Evolutionary conservation across 2,888 invertebrate species (phyloP), one percentile per base, ranked within the genome.

Genomic region (Chrysolina oricalcia): DNA sequence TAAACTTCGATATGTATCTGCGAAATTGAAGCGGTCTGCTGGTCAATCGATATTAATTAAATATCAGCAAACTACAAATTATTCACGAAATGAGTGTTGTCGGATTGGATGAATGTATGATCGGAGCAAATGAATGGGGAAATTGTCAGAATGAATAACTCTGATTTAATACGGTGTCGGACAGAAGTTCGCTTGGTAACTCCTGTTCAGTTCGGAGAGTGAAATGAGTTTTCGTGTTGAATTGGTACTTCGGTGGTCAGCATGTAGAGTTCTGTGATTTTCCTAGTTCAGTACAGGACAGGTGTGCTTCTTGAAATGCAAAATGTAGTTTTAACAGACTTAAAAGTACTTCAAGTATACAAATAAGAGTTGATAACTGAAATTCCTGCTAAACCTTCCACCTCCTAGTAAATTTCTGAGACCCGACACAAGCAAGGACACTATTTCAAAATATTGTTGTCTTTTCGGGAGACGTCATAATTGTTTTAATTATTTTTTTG

Each of bases 1-100:
- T 56, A n/a, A 65, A 65, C 64, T 71, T 71, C 41, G 66, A 70
- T 68, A 68, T 65, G 73, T 65, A 74, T 70, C 70, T 65, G 40
- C 21, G 65, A 53, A 56, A 69, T 65, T 70, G 53, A 19, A 23
- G 53, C 21, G 53, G 53, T 53, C 53, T 21, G 53, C 53, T 9
- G 9, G 53, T 53, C 53, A 19, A 53, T 53, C 53, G 53, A 53
- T 21, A 53, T 53, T 53, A 53, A 53, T 53, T 53, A 53, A 53
- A 53, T 53, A 53, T 53, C 53, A 53, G 53, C 53, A 53, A 53
- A 53, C 53, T 53, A 53, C 53, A 53, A 53, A 53, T 53, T 53
- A 53, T 53, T 53, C 53, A 21, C 53, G 53, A 53, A 53, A 53
- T 53, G 53, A 53, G 21, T 53, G 13, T 53, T 53, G 53, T 53